phyloP scores from a whole-genome alignment of 2,797 vertebrate genomes.

The Hyperoplus lanceolatus region DNA sequence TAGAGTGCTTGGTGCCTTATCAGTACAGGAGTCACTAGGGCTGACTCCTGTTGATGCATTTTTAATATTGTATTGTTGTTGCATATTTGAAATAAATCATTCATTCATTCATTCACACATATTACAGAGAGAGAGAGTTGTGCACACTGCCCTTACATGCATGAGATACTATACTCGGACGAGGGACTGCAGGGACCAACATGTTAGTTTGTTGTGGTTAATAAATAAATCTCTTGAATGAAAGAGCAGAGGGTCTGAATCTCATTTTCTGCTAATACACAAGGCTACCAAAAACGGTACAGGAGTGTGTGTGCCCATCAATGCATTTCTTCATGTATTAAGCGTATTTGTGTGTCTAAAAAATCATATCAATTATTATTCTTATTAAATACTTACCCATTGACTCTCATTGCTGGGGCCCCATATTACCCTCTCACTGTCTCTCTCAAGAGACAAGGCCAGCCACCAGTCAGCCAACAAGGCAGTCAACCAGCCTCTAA shows the following conservation, averaged over 20 bases:
- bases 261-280: not conserved
- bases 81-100: no score
- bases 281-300: not conserved
- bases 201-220: conserved; percentile 1
- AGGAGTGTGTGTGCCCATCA: not conserved
- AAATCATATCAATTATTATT: not conserved
- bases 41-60: no score
- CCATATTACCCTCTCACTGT: conserved; percentile 15
- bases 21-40: no score
- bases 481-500: conserved; percentile 70
- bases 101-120: not conserved
- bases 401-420: conserved; percentile 30
- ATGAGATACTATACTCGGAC: not conserved
- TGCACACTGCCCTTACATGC: conserved; percentile 1
- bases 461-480: conserved; percentile 64
- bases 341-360: no score
- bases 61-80: no score
- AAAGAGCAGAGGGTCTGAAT: not conserved
- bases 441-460: conserved; percentile 51
- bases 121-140: conserved; percentile 4
- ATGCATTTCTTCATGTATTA: not conserved
- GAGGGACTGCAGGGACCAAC: not conserved
- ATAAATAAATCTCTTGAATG: conserved; percentile 20
- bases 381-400: conserved; percentile 26
- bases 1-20: no score